Base-by-base conservation (phyloP, 1,140 invertebrate genomes). In the Coelopa frigida region DNA sequence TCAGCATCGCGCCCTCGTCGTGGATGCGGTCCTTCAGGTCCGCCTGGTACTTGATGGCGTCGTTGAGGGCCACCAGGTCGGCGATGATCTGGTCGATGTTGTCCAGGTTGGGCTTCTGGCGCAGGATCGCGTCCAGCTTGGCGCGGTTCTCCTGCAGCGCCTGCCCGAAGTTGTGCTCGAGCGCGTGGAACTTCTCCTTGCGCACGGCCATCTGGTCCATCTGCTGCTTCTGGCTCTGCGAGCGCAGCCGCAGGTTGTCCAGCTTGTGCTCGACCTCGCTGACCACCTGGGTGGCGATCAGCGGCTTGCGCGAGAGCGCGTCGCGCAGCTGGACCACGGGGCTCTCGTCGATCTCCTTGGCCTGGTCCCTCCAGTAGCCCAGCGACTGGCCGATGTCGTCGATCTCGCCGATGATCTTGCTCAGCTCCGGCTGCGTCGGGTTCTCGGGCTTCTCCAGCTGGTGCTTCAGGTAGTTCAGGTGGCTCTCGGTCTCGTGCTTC, bases 401-500 rank as follows among this genome's bases (percentile, higher is more conserved):
- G 3, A 89, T 70, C 61, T 90, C 86, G 46, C 75, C 71, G 14
- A 81, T 77, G 14, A 85, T 72, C 51, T 77, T 70, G 47, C 80
- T 75, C 14, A 87, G 73, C 53, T 81, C 81, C 45, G 78, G 75
- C 3, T 81, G 72, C 3, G 74, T 75, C 35, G 77, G 78, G 70
- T 84, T 88, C 50, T 75, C 74, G 2, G 77, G 78, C 10, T 84
- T 80, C 39, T 87, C 82, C 10, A 88, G 68, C 68, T 89, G 83
- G 55, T 87, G 86, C 56, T 88, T 82, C 29, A 86, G 76, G 53
- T 92, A 84, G 46, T 80, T 79, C 39, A 94, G 60, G 56, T 89
- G 85, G 53, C 85, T 84, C 46, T 78, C 80, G n/a, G 83, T 80
- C 49, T 91, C 87, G 50, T 83, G 78, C 51, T 85, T 80, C 84